Base-by-base conservation (phyloP, 2,888 invertebrate species). In the Holacanthella duospinosa region DNA sequence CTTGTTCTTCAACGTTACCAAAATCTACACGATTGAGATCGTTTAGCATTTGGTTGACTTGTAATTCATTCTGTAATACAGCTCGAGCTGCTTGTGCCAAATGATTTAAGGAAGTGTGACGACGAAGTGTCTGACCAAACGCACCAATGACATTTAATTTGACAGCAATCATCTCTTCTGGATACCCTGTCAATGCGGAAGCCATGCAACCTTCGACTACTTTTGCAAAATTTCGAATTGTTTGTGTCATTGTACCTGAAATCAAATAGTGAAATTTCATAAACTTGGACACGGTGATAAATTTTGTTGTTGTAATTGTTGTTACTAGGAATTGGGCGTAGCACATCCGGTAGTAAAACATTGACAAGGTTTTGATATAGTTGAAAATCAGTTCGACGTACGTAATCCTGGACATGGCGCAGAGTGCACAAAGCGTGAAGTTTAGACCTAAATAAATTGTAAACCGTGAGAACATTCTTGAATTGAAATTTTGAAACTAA, bases 1-100 rank as follows among this genome's bases (percentile, higher is more conserved):
- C 88, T 81, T 92, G 82, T 70, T 82, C 85, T 77, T 85, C 93
- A 19, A 99, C 94, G 80, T 95, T 94, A 76, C 92, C 89, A 80
- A 99, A 96, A 80, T 99, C 97, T 53, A 99, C 95, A 71, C 95
- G 87, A 80, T 93, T 95, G 73, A 99, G 82, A 80, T 99, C 97
- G 27, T 89, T 85, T 68, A 94, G 80, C 97, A 99, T 99, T 83
- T 96, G 92, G 73, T 87, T 86, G 75, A 96, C 94, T 82, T 96
- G 95, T 72, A 88, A 86, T 71, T 89, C 86, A 79, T 96, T 97
- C 78, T 93, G 91, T 70, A 97, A 84, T 63, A 97, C 96, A 60
- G 95, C 94, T 61, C 96, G 83, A 4, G 96, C 96, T 58, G 94
- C 93, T 79, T 89, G 88, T 67, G 97, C 96, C 75, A 97, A 82